Evolutionary conservation across 2,113 vertebrate species (phyloP), one percentile per base, ranked within the genome.

Genomic region (Theropithecus gelada): DNA sequence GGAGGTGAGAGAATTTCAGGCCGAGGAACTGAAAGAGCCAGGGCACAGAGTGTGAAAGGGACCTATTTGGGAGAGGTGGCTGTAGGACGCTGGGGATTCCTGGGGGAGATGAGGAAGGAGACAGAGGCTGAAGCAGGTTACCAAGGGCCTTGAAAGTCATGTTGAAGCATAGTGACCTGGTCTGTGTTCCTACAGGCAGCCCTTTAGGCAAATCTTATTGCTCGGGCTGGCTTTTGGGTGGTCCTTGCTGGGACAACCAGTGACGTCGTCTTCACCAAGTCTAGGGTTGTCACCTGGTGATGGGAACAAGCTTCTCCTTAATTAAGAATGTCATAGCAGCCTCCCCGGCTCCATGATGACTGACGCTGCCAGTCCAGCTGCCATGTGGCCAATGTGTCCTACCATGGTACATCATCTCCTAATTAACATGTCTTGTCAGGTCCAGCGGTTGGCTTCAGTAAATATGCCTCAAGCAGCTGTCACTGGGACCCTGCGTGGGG

Each of bases 391-490:
- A 20, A 7, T 3, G 96, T 97, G 98, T 98, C 98, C 88, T 18
- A 80, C 73, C 88, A 0, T 0, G 48, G 97, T 50, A 90, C 98
- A 97, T 98, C 98, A 97, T 97, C 52, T 94, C 97, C 98, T 95
- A 96, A 99, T 99, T 98, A 99, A 99, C 96, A 35, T 40, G 0
- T 97, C 98, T 87, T 98, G 98, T 98, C 99, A 98, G 98, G 98
- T 95, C 98, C 98, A 38, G 98, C 45, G 20, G 98, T 85, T 96
- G 97, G 97, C 97, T 96, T 97, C 8, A 3, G 97, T 57, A 98
- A 97, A 95, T 98, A 64, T 0, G 79, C 88, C 98, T 89, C 97
- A 88, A 96, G 98, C 98, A 99, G 98, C 98, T 99, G 99, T 93
- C 98, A 32, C 98, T 93, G 98, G 98, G 98, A 98, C 97, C 88